Evolutionary conservation across 1,140 invertebrate species (phyloP).

Genomic region (Mizuhopecten yessoensis): DNA sequence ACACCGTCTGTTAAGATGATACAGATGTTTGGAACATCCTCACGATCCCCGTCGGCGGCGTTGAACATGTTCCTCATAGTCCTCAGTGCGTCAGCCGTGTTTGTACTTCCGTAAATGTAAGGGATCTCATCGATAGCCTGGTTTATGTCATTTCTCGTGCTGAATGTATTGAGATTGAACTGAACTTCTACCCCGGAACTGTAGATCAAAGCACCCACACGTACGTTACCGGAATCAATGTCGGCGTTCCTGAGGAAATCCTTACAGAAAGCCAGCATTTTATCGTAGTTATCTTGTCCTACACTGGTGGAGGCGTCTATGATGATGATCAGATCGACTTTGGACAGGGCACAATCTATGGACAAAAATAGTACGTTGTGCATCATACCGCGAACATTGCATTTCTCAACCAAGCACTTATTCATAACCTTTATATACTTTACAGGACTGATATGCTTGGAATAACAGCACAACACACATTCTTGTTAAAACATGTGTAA

Average conservation of each 20-base stretch:
- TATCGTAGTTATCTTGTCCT: constrained; percentile 67
- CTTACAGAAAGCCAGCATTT: constrained; percentile 70
- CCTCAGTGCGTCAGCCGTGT: constrained; percentile 61
- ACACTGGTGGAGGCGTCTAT: constrained; percentile 75
- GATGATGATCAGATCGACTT: constrained; percentile 75
- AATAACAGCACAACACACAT: too few species aligned
- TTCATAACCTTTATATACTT: too few species aligned
- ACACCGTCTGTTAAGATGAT: constrained; percentile 68
- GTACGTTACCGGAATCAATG: constrained; percentile 71
- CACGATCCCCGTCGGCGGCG: constrained; percentile 62
- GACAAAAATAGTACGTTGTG: not conserved
- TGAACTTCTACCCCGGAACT: constrained; percentile 66
- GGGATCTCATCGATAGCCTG: constrained; percentile 64
- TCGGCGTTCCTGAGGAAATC: constrained; percentile 67
- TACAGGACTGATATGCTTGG: too few species aligned
- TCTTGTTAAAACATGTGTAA: too few species aligned
- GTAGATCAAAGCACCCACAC: constrained; percentile 70
- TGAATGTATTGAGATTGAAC: constrained; percentile 73
- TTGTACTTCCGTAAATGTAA: constrained; percentile 60
- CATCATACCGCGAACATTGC: too few species aligned
- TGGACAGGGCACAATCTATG: constrained; percentile 57
- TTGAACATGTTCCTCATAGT: constrained; percentile 56
- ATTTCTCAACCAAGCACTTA: too few species aligned
- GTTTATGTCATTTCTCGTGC: constrained; percentile 61
- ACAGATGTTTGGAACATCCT: constrained; percentile 62